Conservation (phyloP, 2,888 invertebrate species). For the Campoplex capitator region DNA sequence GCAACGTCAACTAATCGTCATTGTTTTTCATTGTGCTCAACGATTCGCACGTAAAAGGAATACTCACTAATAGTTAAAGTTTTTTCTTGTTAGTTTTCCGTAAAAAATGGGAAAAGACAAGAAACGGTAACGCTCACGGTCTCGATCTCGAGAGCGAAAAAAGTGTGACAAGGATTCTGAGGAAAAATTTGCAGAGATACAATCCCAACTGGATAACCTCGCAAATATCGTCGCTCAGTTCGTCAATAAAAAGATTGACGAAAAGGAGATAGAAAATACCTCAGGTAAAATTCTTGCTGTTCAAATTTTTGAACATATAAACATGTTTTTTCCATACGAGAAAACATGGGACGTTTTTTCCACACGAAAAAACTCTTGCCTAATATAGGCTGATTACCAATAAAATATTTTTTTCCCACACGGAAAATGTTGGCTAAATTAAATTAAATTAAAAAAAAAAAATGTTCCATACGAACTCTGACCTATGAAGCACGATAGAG, state of each 20-base stretch:
- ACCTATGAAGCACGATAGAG: too few species aligned
- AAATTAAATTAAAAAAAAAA: too few species aligned
- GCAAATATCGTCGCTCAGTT: background rate
- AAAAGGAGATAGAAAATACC: too few species aligned
- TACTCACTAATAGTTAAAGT: background rate
- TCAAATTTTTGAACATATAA: too few species aligned
- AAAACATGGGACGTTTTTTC: too few species aligned
- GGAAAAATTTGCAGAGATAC: background rate
- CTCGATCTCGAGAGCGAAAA: constrained; percentile 4
- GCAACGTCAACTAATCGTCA: constrained; percentile 5
- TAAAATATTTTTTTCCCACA: too few species aligned
- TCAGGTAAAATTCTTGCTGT: too few species aligned
- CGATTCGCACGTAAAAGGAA: constrained; percentile 17
- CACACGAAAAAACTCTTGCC: too few species aligned
- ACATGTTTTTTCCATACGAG: too few species aligned
- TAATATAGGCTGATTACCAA: too few species aligned
- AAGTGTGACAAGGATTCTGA: background rate
- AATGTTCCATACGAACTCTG: too few species aligned
- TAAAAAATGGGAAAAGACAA: constrained; percentile 30
- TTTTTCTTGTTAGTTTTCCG: background rate
- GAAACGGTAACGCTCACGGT: constrained; percentile 32
- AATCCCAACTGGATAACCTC: background rate
- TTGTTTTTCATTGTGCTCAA: constrained; percentile 38
- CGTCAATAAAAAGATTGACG: background rate
- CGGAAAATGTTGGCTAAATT: too few species aligned